A percentile compares a stretch with the other conserved stretches of the same genome.
Conservation (phyloP, 2,113 vertebrate species). For the Pycnonotus jocosus region DNA sequence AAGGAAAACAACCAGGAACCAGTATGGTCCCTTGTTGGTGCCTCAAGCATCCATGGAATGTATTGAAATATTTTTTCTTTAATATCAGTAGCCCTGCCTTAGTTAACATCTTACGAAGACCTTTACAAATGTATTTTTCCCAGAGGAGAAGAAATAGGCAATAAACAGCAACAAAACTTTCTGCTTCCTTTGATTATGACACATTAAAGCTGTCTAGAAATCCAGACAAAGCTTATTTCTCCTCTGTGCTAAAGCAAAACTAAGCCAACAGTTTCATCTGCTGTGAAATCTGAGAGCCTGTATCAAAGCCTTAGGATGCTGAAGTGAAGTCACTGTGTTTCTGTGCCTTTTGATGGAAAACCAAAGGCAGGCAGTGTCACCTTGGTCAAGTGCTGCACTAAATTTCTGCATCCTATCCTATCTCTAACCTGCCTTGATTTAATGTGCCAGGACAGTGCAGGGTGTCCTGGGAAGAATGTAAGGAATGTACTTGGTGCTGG, state of each 20-base stretch:
- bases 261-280: background rate
- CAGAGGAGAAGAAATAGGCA: background rate
- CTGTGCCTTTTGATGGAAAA: background rate
- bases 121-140: background rate
- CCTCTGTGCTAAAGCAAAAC: background rate
- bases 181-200: background rate
- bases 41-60: constrained; percentile 34
- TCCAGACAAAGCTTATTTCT: background rate
- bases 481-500: background rate
- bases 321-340: background rate
- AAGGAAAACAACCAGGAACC: background rate
- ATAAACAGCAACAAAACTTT: background rate
- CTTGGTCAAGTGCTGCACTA: background rate
- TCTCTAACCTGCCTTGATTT: background rate
- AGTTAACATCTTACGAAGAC: background rate
- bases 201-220: constrained; percentile 23
- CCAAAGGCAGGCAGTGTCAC: background rate
- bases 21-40: background rate
- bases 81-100: background rate
- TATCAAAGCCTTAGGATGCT: background rate
- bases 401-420: background rate
- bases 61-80: background rate
- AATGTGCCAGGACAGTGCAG: background rate
- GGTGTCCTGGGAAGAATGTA: background rate
- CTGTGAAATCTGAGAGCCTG: background rate